A percentile compares a stretch with the other conserved stretches of the same genome.
These are phyloP conservation scores for Venustaconcha ellipsiformis DNA, from an alignment of 1,140 invertebrate genomes.

Conservation along the genomic window DNA sequence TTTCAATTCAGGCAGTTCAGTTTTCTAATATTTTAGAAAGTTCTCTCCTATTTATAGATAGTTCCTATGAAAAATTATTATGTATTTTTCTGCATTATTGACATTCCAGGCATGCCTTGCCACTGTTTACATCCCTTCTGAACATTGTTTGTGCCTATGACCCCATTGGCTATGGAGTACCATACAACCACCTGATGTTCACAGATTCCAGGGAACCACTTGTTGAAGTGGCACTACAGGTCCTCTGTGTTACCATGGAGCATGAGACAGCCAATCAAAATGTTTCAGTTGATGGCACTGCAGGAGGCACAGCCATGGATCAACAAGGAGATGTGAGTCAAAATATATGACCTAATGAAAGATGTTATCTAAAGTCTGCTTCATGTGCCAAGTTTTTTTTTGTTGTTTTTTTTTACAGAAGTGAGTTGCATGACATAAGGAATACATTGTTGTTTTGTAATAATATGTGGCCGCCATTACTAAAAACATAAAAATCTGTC, in stretches of 20 bases:
- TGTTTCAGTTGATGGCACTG: conserved; percentile 62
- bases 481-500: no score
- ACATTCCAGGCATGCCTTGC: conserved; percentile 84
- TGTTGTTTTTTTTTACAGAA: no score
- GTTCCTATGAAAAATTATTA: background rate
- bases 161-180: conserved; percentile 95
- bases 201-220: conserved; percentile 94
- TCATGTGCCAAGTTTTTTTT: no score
- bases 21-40: background rate
- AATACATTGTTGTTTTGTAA: no score
- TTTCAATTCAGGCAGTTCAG: conserved; percentile 2
- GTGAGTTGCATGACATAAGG: no score
- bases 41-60: background rate
- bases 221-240: conserved; percentile 94
- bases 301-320: conserved; percentile 63
- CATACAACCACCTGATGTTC: conserved; percentile 98
- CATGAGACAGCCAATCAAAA: conserved; percentile 74
- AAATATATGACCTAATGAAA: no score
- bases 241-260: conserved; percentile 93
- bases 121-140: conserved; percentile 96
- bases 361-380: no score
- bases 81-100: conserved; percentile 6
- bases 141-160: conserved; percentile 98
- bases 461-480: no score
- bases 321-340: conserved; percentile 22